Evolutionary conservation across 2,797 vertebrate species (phyloP).

Genomic region (Pterois miles): DNA sequence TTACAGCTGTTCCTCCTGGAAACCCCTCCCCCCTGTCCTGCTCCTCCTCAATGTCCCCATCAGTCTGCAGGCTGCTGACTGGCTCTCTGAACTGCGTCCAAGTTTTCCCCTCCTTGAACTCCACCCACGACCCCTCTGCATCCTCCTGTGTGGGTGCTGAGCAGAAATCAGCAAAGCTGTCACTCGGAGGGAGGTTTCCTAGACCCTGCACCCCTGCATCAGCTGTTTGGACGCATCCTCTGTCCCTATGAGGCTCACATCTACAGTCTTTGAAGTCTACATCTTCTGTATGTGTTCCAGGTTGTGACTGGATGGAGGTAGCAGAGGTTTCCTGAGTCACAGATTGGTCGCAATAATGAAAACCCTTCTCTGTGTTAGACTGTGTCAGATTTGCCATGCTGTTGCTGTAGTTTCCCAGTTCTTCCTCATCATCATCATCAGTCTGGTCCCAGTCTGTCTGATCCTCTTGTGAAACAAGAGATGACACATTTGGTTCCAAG

Average conservation of each 20-base stretch:
- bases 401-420: conserved; percentile 34
- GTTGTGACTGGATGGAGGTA: conserved; percentile 65
- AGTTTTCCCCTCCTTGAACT: conserved; percentile 84
- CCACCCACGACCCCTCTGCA: conserved; percentile 83
- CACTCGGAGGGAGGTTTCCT: conserved; percentile 85
- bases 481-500: conserved; percentile 77
- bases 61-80: conserved; percentile 68
- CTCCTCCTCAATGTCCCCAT: conserved; percentile 78
- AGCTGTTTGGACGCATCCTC: conserved; percentile 2
- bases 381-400: conserved; percentile 26
- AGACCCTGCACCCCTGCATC: conserved; percentile 48
- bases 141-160: conserved; percentile 86
- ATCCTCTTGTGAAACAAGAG: conserved; percentile 56
- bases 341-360: conserved; percentile 20
- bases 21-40: conserved; percentile 68
- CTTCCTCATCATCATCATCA: conserved; percentile 72
- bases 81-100: conserved; percentile 87
- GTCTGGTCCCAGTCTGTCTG: conserved; percentile 61
- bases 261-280: conserved; percentile 37
- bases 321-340: conserved; percentile 68
- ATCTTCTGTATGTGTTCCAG: conserved; percentile 33
- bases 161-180: conserved; percentile 97
- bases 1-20: conserved; percentile 63
- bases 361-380: conserved; percentile 13
- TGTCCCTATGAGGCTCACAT: conserved; percentile 16